Evolutionary conservation across 1,140 invertebrate genomes (phyloP), one percentile per base, ranked within the genome.

Genomic region (Drosophila pseudoobscura): DNA sequence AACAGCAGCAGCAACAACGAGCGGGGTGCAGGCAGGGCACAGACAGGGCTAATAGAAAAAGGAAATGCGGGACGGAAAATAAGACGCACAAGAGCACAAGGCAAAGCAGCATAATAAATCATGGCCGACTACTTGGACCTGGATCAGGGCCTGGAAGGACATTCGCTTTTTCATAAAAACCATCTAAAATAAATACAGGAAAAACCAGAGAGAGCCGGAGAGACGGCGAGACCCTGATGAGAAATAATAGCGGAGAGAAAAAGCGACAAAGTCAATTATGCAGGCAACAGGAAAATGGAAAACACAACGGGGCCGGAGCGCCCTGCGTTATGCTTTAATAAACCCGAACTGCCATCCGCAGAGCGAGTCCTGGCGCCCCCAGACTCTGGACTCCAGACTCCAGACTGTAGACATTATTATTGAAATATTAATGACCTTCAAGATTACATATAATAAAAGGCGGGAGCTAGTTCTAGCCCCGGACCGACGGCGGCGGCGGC

Each of bases 251-350:
- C 56, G 69, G 47, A 54, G 59, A 60, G 55, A 58, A 73, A 68
- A 73, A 84, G 78, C 82, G 82, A 87, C 82, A 87, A 87, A 87
- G 82, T 87, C 82, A 87, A 87, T 87, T 87, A 87, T 87, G 83
- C 82, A 87, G 76, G 75, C 68, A 72, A 56, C 74, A 45, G 56
- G 26, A 59, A 68, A 45, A 43, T 56, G 55, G 51, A 57, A 46
- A 39, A 58, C 49, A 60, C 53, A 63, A 57, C 46, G 35, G 35
- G 35, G 50, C 57, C 31, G 43, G 31, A 44, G 35, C 58, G 39
- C 50, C 43, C 57, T 50, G 57, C 50, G 60, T 47, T 63, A 51
- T 78, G 71, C 76, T 76, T 76, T 84, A 83, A 79, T 74, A 74
- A 74, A 74, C 70, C 61, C 57, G 46, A 71, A 72, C 69, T 61